These are phyloP conservation scores for Manduca sexta DNA, from an alignment of 1,140 invertebrate genomes.

Conservation along the genomic window DNA sequence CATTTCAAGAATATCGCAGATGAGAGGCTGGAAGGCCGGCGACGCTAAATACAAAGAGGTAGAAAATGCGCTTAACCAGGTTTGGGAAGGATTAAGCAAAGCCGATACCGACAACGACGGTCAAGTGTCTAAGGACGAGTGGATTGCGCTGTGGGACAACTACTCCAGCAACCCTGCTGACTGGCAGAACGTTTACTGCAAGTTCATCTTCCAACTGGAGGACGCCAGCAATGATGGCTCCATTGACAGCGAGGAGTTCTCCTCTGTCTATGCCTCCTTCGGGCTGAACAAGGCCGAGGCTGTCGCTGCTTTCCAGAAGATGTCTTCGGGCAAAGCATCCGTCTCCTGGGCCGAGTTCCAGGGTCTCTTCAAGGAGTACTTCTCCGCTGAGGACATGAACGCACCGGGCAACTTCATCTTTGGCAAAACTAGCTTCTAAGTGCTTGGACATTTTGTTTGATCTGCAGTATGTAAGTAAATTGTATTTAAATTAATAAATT, in stretches of 20 bases:
- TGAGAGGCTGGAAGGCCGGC: conserved; percentile 79
- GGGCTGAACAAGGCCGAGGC: conserved; percentile 80
- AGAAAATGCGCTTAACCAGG: conserved; percentile 78
- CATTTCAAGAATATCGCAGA: conserved; percentile 80
- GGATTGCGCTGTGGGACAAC: conserved; percentile 86
- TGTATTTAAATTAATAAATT: conserved; percentile 2
- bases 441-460: background rate
- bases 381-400: conserved; percentile 79
- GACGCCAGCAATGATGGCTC: conserved; percentile 85
- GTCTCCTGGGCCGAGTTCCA: conserved; percentile 81
- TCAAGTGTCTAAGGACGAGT: conserved; percentile 84
- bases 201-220: conserved; percentile 87
- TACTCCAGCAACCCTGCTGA: conserved; percentile 82
- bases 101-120: conserved; percentile 86
- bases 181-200: conserved; percentile 85
- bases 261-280: conserved; percentile 81
- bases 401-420: conserved; percentile 87
- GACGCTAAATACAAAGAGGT: conserved; percentile 79
- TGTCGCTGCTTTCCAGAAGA: conserved; percentile 81
- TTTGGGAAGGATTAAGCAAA: conserved; percentile 84
- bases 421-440: conserved; percentile 80
- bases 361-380: conserved; percentile 83
- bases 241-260: conserved; percentile 85
- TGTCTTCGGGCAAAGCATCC: conserved; percentile 77
- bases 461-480: conserved; percentile 1